A percentile compares a stretch with the other conserved stretches of the same genome.
Conservation (phyloP, 2,888 invertebrate genomes). For the Nomada lathburiana region DNA sequence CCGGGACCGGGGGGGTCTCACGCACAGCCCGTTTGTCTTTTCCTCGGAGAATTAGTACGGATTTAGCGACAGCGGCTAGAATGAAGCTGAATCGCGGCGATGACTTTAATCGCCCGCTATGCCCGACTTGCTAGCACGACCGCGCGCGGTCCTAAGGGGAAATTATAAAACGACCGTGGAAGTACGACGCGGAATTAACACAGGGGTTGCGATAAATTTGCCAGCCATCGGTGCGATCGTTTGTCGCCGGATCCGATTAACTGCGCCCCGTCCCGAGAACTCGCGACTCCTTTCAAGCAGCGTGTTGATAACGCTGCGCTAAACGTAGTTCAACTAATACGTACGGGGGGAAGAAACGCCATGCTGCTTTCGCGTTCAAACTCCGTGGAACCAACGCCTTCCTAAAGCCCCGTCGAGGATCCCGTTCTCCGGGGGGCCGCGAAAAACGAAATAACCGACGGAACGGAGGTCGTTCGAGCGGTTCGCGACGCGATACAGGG, state of each 20-base stretch:
- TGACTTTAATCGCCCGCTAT: constrained; percentile 21
- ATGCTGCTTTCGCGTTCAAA: constrained; percentile 21
- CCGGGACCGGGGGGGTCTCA: constrained; percentile 33
- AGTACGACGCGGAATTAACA: neutral
- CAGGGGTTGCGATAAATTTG: neutral
- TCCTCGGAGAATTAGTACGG: constrained; percentile 50
- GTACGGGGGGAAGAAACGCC: neutral
- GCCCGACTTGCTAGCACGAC: too few relatives aligned
- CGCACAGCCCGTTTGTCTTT: constrained; percentile 53
- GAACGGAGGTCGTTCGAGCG: constrained; percentile 19
- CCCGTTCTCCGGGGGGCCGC: constrained; percentile 11
- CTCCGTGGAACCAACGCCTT: neutral
- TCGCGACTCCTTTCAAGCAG: too few relatives aligned
- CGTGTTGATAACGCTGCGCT: constrained; percentile 3
- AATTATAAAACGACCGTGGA: constrained; percentile 13
- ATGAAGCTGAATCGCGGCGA: constrained; percentile 31
- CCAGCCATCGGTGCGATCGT: neutral
- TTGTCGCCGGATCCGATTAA: neutral
- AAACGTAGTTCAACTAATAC: constrained; percentile 1
- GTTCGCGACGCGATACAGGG: constrained; percentile 45
- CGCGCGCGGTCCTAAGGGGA: neutral
- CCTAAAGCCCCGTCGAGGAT: constrained; percentile 26
- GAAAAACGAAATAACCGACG: neutral
- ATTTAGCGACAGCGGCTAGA: constrained; percentile 47
- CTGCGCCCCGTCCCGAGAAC: too few relatives aligned